phyloP scores from a whole-genome alignment of 2,888 invertebrate species.

The Drepana falcataria region DNA sequence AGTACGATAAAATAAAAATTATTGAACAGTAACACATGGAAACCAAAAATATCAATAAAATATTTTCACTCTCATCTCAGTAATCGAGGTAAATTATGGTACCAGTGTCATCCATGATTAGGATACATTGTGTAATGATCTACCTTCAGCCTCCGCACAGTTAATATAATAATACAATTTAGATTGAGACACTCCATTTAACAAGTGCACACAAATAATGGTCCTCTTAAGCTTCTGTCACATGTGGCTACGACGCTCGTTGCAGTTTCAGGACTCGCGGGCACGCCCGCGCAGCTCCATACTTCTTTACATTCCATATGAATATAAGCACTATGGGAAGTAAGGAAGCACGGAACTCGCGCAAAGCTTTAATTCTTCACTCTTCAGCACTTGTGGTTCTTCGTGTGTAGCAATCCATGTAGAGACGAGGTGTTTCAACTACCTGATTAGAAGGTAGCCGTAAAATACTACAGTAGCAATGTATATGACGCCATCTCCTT shows the following conservation, averaged over 20 bases:
- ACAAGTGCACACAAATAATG: constrained; percentile 28
- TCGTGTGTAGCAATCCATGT: constrained; percentile 18
- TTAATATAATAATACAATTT: constrained; percentile 12
- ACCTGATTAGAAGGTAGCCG: constrained; percentile 13
- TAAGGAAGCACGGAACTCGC: constrained; percentile 96
- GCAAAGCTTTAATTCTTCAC: constrained; percentile 69
- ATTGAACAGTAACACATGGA: neutral
- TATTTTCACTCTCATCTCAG: too few relatives aligned
- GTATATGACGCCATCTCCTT: constrained; percentile 44
- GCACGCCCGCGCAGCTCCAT: constrained; percentile 85
- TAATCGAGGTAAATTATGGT: neutral
- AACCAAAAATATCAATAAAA: too few relatives aligned
- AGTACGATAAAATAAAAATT: too few relatives aligned
- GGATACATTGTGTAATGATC: constrained; percentile 14
- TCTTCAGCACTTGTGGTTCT: constrained; percentile 36
- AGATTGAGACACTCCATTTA: constrained; percentile 30
- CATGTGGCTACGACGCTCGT: constrained; percentile 26
- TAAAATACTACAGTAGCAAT: constrained; percentile 14
- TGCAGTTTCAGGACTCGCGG: constrained; percentile 45
- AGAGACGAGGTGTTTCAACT: constrained; percentile 16
- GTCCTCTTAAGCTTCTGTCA: constrained; percentile 35
- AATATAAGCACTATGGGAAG: constrained; percentile 92
- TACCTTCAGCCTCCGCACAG: constrained; percentile 22
- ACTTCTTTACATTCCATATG: constrained; percentile 99
- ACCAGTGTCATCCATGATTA: neutral